phyloP scores from a whole-genome alignment of 1,140 invertebrate genomes.

The Limonius californicus region DNA sequence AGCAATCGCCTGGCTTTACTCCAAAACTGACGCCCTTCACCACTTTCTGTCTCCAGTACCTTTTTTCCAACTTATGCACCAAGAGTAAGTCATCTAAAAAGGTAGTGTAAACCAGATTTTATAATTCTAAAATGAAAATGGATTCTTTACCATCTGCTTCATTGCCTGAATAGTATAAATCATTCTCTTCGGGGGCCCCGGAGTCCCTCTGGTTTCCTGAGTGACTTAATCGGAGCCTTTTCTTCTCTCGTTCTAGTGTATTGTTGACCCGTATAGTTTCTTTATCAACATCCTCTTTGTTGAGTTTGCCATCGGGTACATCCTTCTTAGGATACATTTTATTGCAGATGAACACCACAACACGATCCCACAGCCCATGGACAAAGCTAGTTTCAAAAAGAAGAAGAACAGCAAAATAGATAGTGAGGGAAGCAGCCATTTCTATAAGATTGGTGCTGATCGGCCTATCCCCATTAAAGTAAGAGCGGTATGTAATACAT shows the following conservation, averaged over 20 bases:
- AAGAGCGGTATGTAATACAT: background rate
- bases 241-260: conserved; percentile 2
- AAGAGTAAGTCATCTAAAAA: background rate
- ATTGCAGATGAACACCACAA: background rate
- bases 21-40: conserved; percentile 69
- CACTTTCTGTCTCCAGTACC: conserved; percentile 48
- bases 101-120: background rate
- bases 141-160: too few species aligned
- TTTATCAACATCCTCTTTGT: background rate
- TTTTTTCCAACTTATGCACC: conserved; percentile 42
- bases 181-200: too few species aligned
- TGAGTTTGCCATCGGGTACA: background rate
- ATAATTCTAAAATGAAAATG: too few species aligned
- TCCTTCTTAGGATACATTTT: background rate
- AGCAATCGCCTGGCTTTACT: conserved; percentile 74
- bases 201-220: too few species aligned
- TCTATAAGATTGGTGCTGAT: background rate
- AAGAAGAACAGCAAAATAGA: background rate
- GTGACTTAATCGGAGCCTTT: too few species aligned
- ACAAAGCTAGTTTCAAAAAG: conserved; percentile 4
- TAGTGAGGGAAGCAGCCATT: background rate
- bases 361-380: background rate
- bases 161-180: too few species aligned
- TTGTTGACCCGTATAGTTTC: conserved; percentile 18
- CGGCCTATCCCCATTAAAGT: background rate